Percentiles rank a stretch among this genome's conserved stretches.
Conservation (phyloP, 1,140 invertebrate genomes). For the Drosophila obscura region DNA sequence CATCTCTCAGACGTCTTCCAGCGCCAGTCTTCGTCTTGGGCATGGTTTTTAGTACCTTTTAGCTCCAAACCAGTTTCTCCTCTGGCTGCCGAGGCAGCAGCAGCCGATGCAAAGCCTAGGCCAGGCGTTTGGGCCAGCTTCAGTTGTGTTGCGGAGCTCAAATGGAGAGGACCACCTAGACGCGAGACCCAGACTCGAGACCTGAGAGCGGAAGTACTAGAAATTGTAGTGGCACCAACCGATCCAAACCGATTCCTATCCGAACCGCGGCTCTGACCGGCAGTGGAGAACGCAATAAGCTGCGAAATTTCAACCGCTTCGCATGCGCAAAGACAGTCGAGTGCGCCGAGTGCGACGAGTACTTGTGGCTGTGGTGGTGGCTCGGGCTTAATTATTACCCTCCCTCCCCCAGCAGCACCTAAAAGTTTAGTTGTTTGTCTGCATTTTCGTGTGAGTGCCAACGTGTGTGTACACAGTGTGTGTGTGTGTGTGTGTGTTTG, state of each 20-base stretch:
- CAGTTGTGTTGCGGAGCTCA: constrained; percentile 76
- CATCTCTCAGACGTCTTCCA: constrained; percentile 36
- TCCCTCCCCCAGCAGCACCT: not conserved
- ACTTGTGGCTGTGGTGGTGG: constrained; percentile 33
- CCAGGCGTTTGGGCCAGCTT: constrained; percentile 36
- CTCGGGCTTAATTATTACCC: constrained; percentile 69
- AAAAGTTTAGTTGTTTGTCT: constrained; percentile 75
- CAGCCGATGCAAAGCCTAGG: constrained; percentile 34
- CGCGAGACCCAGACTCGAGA: constrained; percentile 15
- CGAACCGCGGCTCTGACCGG: constrained; percentile 12
- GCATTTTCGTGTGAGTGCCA: constrained; percentile 47
- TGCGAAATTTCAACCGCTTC: constrained; percentile 49
- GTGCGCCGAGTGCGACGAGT: constrained; percentile 2
- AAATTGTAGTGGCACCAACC: constrained; percentile 3
- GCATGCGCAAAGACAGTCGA: constrained; percentile 48
- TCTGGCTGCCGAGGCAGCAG: constrained; percentile 21
- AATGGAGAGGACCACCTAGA: constrained; percentile 58
- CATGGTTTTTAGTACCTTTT: constrained; percentile 70
- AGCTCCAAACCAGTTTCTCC: constrained; percentile 70
- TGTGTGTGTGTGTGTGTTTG: constrained; percentile 16
- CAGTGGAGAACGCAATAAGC: constrained; percentile 28
- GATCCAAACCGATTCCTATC: constrained; percentile 31
- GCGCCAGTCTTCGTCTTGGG: constrained; percentile 20
- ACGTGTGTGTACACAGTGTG: constrained; percentile 24
- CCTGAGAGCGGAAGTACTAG: constrained; percentile 21